A percentile compares a stretch with the other conserved stretches of the same genome.
These are phyloP conservation scores for Austrolebias charrua DNA, from an alignment of 2,797 vertebrate genomes.

Conservation along the genomic window DNA sequence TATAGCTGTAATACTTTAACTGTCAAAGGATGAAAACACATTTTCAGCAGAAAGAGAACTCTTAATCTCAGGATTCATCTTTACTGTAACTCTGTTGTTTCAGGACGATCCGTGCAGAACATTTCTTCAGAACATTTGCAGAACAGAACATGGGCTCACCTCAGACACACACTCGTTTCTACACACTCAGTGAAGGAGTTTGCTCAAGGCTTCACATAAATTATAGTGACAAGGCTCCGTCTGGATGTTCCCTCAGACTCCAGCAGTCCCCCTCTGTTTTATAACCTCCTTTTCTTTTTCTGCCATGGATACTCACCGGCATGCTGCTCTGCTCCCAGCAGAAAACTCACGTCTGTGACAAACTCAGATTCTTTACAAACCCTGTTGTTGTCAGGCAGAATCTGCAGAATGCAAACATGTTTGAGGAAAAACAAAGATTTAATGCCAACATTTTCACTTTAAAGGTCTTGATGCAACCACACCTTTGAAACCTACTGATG, in stretches of 20 bases:
- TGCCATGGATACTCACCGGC: conserved; percentile 48
- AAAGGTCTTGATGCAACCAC: too few species aligned
- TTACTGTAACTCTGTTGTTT: not conserved
- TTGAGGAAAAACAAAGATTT: too few species aligned
- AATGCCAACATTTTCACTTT: too few species aligned
- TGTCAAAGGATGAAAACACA: not conserved
- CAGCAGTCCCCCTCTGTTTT: conserved; percentile 22
- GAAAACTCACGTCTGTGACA: conserved; percentile 45
- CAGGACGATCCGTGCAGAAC: not conserved
- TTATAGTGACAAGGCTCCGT: conserved; percentile 52
- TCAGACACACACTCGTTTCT: not conserved
- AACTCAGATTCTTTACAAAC: conserved; percentile 23
- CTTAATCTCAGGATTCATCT: not conserved
- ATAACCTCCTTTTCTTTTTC: conserved; percentile 1
- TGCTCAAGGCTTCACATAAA: conserved; percentile 57
- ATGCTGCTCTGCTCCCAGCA: conserved; percentile 31
- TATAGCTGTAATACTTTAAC: too few species aligned
- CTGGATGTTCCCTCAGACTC: conserved; percentile 23
- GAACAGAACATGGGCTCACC: conserved; percentile 25
- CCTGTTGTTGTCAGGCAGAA: conserved; percentile 32
- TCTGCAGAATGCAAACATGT: not conserved
- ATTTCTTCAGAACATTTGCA: too few species aligned
- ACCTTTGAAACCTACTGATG: too few species aligned
- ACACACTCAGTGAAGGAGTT: conserved; percentile 23
- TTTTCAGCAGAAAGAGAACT: not conserved